Evolutionary conservation across 64 coral and sea anemone genomes (phyloP), one percentile per base, ranked within the genome.

Genomic region (Porites lutea): DNA sequence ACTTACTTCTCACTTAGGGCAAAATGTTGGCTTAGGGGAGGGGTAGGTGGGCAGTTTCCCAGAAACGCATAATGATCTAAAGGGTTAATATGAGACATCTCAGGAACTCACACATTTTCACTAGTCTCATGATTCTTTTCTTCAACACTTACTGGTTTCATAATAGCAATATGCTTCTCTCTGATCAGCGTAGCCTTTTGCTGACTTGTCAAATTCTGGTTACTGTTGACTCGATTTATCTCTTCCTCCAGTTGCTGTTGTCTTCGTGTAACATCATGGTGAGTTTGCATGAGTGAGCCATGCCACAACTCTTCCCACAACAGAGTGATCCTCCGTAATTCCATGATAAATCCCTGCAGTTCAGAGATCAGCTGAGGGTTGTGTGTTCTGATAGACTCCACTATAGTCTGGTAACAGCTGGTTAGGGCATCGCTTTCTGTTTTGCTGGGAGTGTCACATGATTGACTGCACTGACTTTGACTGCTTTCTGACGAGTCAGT

Each of bases 251-350:
- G 72, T 14, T 99, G 97, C 18, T 96, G 94, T 45, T 99, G 94
- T 55, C 97, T 88, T 57, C 94, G 76, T 23, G 90, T 69, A 14
- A 99, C 94, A 77, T 99, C 97, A 53, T 99, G 97, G 64, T 96
- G 97, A 12, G 92, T 99, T 77, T 99, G 97, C 22, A 99, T 94
- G 23, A 99, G 76, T 3, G 97, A 99, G 2, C 97, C 97, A 66
- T 94, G 92, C 97, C 97, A 99, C 16, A 99, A 69, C 13, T 99
- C 97, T 58, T 99, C 97, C 97, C 97, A 99, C 7, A 99, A 78
- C 59, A 99, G 72, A 3, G 97, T 99, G 52, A 99, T 89, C 22
- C 97, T 79, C 2, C 97, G 91, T 48, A 99, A 79, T 23, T 99
- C 97, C 70, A 92, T 95, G 48, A 96, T 95, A 52, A 99, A 99